phyloP scores from a whole-genome alignment of 2,888 invertebrate genomes.

The Temnothorax rugatulus region DNA sequence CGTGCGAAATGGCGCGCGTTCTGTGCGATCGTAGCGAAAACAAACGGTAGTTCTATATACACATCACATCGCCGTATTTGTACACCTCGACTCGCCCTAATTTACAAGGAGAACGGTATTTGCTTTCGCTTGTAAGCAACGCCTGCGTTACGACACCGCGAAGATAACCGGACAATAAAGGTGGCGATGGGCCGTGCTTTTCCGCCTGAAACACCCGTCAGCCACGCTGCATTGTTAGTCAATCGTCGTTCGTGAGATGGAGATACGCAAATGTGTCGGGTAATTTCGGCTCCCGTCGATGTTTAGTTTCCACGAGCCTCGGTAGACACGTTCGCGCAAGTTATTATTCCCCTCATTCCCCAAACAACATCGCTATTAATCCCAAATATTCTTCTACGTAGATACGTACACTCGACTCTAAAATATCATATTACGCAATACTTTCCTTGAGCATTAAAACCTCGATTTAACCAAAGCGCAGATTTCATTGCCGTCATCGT shows the following conservation, averaged over 20 bases:
- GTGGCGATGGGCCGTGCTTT: conserved; percentile 18
- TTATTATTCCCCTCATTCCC: not conserved
- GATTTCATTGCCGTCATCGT: not conserved
- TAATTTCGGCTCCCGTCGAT: conserved; percentile 17
- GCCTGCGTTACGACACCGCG: conserved; percentile 22
- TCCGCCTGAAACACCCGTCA: conserved; percentile 18
- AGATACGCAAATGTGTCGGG: conserved; percentile 35
- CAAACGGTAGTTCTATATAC: conserved; percentile 55
- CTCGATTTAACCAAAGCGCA: not conserved
- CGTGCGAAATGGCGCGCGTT: conserved; percentile 33
- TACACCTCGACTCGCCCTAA: conserved; percentile 43
- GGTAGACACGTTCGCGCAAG: conserved; percentile 5
- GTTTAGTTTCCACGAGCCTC: not conserved
- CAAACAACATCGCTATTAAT: not conserved
- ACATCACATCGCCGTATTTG: conserved; percentile 55
- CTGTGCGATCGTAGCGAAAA: conserved; percentile 55
- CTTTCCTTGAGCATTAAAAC: not conserved
- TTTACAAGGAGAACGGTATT: conserved; percentile 37
- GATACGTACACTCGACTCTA: not conserved
- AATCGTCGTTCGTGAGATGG: conserved; percentile 41
- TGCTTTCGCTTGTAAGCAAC: conserved; percentile 40
- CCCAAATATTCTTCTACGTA: not conserved
- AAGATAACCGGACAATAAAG: conserved; percentile 50
- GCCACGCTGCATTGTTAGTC: conserved; percentile 26
- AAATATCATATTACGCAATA: not conserved